Evolutionary conservation across 2,797 vertebrate species (phyloP).

Genomic region (Scyliorhinus canicula): DNA sequence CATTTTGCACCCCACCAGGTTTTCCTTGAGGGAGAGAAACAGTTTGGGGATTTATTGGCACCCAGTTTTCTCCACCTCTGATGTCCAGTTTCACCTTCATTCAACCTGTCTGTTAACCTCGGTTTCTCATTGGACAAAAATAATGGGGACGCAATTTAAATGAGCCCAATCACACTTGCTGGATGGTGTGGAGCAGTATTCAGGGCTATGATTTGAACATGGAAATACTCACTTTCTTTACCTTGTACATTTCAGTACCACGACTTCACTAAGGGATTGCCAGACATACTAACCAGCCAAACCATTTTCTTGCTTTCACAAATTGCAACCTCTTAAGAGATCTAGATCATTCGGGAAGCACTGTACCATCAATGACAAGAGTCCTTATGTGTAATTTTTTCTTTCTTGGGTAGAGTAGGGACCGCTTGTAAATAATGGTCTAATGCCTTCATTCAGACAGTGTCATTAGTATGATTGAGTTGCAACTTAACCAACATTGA

Average conservation of each 20-base stretch:
- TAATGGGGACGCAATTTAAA: not conserved
- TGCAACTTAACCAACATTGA: not conserved
- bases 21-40: not conserved
- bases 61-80: not conserved
- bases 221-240: not conserved
- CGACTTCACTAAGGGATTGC: not conserved
- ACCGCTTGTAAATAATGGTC: constrained; percentile 7
- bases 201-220: not conserved
- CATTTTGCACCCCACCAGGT: not conserved
- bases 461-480: not conserved
- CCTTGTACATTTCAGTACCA: not conserved
- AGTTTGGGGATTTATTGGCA: not conserved
- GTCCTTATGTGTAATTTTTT: not conserved
- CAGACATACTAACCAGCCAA: not conserved
- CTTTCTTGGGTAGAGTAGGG: not conserved
- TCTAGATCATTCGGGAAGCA: not conserved
- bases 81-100: not conserved
- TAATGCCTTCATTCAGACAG: not conserved
- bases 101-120: not conserved
- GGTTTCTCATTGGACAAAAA: not conserved
- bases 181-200: not conserved
- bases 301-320: not conserved
- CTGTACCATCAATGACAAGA: not conserved
- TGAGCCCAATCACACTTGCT: not conserved
- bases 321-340: not conserved